These are phyloP conservation scores for Nymphicus hollandicus DNA, from an alignment of 2,113 vertebrate genomes.

Conservation along the genomic window DNA sequence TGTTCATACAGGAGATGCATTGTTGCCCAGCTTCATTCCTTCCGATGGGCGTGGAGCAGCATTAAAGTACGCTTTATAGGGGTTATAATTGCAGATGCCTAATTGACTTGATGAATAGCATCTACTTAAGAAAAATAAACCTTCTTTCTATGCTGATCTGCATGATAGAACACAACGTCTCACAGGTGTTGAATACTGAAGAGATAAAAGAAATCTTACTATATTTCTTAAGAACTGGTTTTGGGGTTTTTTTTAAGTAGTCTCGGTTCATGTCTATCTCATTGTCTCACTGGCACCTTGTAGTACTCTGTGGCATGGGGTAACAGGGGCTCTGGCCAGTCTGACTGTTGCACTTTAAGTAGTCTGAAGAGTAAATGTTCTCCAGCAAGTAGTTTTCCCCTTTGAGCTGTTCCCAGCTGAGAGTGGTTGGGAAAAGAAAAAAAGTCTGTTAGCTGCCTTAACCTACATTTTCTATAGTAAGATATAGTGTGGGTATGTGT, in stretches of 20 bases:
- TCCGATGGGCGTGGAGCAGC: conserved; percentile 76
- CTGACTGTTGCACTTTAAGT: neutral
- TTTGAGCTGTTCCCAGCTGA: neutral
- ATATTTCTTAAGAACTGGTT: conserved; percentile 23
- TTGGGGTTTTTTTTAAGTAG: conserved; percentile 19
- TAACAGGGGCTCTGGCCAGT: conserved; percentile 15
- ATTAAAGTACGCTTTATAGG: conserved; percentile 78
- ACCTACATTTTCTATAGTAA: neutral
- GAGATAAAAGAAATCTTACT: conserved; percentile 60
- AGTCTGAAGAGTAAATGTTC: neutral
- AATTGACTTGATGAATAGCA: conserved; percentile 78
- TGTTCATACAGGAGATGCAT: conserved; percentile 80
- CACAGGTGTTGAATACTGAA: conserved; percentile 60
- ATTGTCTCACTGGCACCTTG: conserved; percentile 11
- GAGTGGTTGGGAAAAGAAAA: neutral
- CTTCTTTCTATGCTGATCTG: conserved; percentile 64
- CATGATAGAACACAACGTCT: conserved; percentile 69
- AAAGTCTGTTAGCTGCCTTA: neutral
- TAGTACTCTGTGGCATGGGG: neutral
- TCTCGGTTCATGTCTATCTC: conserved; percentile 46
- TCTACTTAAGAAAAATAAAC: conserved; percentile 63
- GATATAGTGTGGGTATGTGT: neutral
- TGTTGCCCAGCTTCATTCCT: conserved; percentile 80
- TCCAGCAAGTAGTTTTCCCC: neutral
- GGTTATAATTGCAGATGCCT: conserved; percentile 79